Conservation (phyloP, 2,888 invertebrate species). For the Cistogaster globosa region DNA sequence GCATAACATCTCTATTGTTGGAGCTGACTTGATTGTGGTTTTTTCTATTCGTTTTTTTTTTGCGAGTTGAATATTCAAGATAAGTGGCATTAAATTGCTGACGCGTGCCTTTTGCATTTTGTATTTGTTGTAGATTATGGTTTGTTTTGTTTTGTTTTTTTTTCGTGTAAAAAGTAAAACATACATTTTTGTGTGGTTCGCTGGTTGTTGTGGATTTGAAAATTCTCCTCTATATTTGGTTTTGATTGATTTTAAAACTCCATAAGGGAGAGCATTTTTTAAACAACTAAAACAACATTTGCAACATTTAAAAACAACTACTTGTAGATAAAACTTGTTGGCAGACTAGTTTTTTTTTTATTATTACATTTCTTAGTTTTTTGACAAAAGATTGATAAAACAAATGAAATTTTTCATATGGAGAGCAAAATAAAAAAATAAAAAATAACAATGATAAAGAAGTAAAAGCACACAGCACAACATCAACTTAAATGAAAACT, state of each 20-base stretch:
- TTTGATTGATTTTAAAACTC: slow-evolving; percentile 45
- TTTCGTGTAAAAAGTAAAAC: slow-evolving; percentile 46
- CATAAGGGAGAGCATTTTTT: slow-evolving; percentile 46
- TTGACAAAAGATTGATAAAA: slow-evolving; percentile 30
- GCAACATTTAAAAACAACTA: slow-evolving; percentile 2
- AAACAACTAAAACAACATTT: neutral
- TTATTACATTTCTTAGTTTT: slow-evolving; percentile 27
- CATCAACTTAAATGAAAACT: slow-evolving; percentile 14
- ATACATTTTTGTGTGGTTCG: slow-evolving; percentile 63
- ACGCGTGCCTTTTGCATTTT: slow-evolving; percentile 67
- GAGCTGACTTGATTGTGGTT: neutral
- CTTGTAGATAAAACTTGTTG: slow-evolving; percentile 32
- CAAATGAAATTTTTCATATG: slow-evolving; percentile 32
- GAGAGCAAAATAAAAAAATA: slow-evolving; percentile 26
- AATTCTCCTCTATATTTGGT: slow-evolving; percentile 23
- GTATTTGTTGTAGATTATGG: slow-evolving; percentile 9
- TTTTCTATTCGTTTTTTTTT: neutral
- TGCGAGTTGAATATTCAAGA: slow-evolving; percentile 57
- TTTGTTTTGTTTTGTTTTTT: neutral
- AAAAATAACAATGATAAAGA: slow-evolving; percentile 16
- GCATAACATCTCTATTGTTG: slow-evolving; percentile 51
- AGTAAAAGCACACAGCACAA: too few species aligned
- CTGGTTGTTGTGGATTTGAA: slow-evolving; percentile 14
- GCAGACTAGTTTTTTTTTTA: slow-evolving; percentile 51
- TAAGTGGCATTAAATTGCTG: slow-evolving; percentile 69